Conservation (phyloP, 2,888 invertebrate genomes). For the Antitype chi region DNA sequence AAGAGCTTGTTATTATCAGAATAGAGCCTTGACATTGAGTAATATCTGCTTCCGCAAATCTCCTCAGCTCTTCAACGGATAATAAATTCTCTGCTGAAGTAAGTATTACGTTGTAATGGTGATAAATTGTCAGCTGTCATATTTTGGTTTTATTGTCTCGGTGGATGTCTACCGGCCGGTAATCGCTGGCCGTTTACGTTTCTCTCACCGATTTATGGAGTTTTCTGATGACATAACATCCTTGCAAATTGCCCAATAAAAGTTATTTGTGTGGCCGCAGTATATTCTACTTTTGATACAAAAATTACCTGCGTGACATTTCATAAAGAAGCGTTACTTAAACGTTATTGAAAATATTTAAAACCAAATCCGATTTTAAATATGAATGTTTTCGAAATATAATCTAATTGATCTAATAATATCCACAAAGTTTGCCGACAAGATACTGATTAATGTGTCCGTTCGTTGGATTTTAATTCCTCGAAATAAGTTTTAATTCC, state of each 20-base stretch:
- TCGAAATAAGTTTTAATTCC: conserved; percentile 18
- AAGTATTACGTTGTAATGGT: conserved; percentile 78
- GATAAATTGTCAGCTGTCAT: conserved; percentile 80
- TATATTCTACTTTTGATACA: conserved; percentile 52
- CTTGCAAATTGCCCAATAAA: conserved; percentile 86
- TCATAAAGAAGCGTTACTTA: not conserved
- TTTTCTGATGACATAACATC: conserved; percentile 86
- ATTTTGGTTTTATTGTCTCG: conserved; percentile 83
- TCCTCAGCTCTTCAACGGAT: conserved; percentile 75
- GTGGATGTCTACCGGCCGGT: conserved; percentile 76
- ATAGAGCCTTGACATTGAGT: conserved; percentile 79
- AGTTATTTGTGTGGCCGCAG: conserved; percentile 83
- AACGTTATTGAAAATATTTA: not conserved
- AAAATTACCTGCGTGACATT: not conserved
- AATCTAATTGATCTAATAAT: not conserved
- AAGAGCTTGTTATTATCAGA: conserved; percentile 72
- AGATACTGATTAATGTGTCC: conserved; percentile 35
- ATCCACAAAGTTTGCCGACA: not conserved
- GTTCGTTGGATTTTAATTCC: conserved; percentile 20
- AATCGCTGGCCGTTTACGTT: conserved; percentile 84
- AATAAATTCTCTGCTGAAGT: conserved; percentile 78
- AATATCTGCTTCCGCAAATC: conserved; percentile 79
- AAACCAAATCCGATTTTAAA: not conserved
- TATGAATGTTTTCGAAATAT: not conserved
- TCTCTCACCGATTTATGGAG: conserved; percentile 82